Percentiles rank a stretch among this genome's conserved stretches.
Evolutionary conservation across 2,888 invertebrate species (phyloP).

Genomic region (Drosophila hamatofila): DNA sequence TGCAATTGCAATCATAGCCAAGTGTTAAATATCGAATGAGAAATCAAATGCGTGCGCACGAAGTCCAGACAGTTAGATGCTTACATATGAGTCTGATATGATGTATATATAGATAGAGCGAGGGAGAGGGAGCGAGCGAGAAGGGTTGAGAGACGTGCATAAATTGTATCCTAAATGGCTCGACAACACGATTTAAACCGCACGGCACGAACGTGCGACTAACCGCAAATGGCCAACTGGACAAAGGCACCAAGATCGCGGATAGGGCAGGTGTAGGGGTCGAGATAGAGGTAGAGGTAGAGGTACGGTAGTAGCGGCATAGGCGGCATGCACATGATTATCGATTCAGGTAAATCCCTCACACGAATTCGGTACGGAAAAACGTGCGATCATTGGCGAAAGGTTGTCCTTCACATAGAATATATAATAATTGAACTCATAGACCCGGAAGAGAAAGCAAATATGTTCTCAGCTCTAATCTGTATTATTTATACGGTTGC

Average conservation of each 20-base stretch:
- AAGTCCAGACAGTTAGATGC: constrained; percentile 51
- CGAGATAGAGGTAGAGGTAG: not conserved
- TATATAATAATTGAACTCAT: not conserved
- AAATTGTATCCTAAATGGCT: constrained; percentile 69
- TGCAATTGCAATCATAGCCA: not conserved
- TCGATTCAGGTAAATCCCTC: constrained; percentile 78
- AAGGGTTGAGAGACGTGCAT: constrained; percentile 36
- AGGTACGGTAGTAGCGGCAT: not conserved
- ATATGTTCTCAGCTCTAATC: not conserved
- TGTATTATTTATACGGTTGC: constrained; percentile 6
- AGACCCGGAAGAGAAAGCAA: constrained; percentile 40
- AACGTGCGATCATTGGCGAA: constrained; percentile 53
- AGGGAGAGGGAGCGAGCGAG: not conserved
- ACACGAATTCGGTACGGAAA: constrained; percentile 36
- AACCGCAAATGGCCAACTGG: constrained; percentile 56
- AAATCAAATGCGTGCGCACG: constrained; percentile 45
- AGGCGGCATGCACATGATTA: constrained; percentile 49
- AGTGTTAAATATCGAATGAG: constrained; percentile 23
- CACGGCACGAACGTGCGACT: constrained; percentile 66
- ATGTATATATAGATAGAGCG: not conserved
- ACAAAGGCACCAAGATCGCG: constrained; percentile 16
- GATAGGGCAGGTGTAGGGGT: not conserved
- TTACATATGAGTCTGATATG: constrained; percentile 1
- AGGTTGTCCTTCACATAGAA: constrained; percentile 59
- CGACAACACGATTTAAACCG: constrained; percentile 61